Conservation (phyloP, 2,888 invertebrate genomes). For the Cryptus viduatorius region DNA sequence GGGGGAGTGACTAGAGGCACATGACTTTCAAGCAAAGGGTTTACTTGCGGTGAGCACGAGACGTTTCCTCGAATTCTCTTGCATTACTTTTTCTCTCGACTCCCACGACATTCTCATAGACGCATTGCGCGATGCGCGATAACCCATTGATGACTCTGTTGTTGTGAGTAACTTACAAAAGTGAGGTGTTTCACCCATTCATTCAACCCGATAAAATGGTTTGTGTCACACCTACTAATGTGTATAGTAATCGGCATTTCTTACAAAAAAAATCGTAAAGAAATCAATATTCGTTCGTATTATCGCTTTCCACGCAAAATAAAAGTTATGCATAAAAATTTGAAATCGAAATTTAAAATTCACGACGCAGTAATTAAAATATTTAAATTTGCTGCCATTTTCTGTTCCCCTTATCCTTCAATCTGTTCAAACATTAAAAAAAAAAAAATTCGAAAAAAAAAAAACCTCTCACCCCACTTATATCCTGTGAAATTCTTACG, state of each 20-base stretch:
- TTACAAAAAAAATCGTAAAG: too few species aligned
- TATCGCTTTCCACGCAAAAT: not conserved
- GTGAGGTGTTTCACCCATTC: not conserved
- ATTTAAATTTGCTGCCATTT: not conserved
- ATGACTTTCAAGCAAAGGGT: constrained; percentile 44
- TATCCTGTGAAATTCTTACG: constrained; percentile 9
- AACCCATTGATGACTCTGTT: constrained; percentile 39
- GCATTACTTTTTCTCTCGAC: constrained; percentile 26
- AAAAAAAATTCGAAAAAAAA: not conserved
- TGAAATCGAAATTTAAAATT: not conserved
- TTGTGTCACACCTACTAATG: too few species aligned
- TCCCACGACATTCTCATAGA: constrained; percentile 42
- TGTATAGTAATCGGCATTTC: too few species aligned
- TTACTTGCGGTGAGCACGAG: constrained; percentile 19
- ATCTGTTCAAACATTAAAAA: constrained; percentile 10
- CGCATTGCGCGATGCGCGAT: constrained; percentile 17
- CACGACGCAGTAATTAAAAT: too few species aligned
- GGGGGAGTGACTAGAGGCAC: constrained; percentile 15
- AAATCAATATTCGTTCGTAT: too few species aligned
- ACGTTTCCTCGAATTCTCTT: constrained; percentile 33
- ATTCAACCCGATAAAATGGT: not conserved
- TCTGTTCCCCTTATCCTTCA: constrained; percentile 3
- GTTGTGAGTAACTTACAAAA: constrained; percentile 7
- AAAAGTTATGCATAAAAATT: not conserved
- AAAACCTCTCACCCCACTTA: not conserved